Evolutionary conservation across 2,888 invertebrate genomes (phyloP), one percentile per base, ranked within the genome.

Genomic region (Heliconius erato): DNA sequence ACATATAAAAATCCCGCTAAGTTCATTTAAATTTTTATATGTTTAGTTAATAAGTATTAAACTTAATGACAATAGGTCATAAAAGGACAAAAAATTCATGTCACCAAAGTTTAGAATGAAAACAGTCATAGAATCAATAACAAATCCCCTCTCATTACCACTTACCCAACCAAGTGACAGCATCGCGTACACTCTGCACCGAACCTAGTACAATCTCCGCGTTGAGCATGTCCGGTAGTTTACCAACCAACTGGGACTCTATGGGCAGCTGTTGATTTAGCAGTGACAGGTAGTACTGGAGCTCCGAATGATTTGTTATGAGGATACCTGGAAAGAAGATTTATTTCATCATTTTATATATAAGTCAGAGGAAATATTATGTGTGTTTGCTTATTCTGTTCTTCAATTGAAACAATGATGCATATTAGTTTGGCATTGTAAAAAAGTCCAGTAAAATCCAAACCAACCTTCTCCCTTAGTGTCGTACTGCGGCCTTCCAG

Each of bases 261-360:
- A 99, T 99, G 0, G 99, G 99, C 86, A 99, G 95, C 91, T 99
- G 99, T 92, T 99, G 99, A 95, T 99, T 99, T 86, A 99, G 96
- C 26, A 99, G 96, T 0, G 99, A 99, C 35, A 99, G 96, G 94
- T 99, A 99, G 94, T 99, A 99, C 89, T 99, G 99, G 14, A 99
- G 97, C 93, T 99, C 99, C 85, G 99, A 99, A 95, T 99, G 99
- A 92, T 99, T 99, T 0, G 99, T 99, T 80, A 99, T 99, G 63
- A 99, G 97, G 89, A 99, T 99, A 82, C 99, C 96, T 96, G 91
- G 0, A 32, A 67, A 79, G 93, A 99, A 40, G n/a, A 63, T 63
- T n/a, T 63, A n/a, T 0, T 23, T 54, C 19, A 7, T 23, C 7
- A 23, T 54, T 54, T 23, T 23, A 19, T 54, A 54, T 9, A 54